Evolutionary conservation across 2,113 vertebrate genomes (phyloP).

Genomic region (Ondatra zibethicus): DNA sequence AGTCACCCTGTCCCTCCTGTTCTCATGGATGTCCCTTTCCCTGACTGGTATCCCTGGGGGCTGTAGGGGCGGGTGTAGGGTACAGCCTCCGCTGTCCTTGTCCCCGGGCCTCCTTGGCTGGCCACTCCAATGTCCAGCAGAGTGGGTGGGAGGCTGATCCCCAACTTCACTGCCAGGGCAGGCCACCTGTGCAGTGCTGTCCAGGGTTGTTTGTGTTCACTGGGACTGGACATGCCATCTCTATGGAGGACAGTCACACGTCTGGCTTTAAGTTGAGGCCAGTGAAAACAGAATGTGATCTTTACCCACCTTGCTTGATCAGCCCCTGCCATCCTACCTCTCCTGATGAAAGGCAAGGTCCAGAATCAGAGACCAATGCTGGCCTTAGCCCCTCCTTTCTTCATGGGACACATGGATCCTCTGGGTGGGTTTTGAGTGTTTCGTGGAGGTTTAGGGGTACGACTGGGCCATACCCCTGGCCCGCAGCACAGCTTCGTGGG

Average conservation of each 20-base stretch:
- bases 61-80: background rate
- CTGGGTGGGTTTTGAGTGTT: background rate
- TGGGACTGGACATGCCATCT: background rate
- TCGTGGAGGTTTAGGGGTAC: background rate
- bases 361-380: background rate
- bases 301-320: fast-evolving
- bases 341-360: fast-evolving
- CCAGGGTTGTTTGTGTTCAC: background rate
- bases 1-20: too few species aligned
- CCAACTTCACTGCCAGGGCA: fast-evolving
- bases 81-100: background rate
- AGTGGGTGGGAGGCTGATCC: background rate
- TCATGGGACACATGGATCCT: fast-evolving
- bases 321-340: background rate
- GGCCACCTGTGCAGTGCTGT: background rate
- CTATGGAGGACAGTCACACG: background rate
- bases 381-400: fast-evolving
- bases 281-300: background rate
- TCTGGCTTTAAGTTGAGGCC: background rate
- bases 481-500: background rate
- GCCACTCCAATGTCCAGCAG: fast-evolving
- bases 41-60: background rate
- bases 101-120: background rate
- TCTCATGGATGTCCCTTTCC: background rate
- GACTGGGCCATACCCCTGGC: background rate